Conservation (phyloP, 2,113 vertebrate genomes). For the Phalacrocorax brasilianus region DNA sequence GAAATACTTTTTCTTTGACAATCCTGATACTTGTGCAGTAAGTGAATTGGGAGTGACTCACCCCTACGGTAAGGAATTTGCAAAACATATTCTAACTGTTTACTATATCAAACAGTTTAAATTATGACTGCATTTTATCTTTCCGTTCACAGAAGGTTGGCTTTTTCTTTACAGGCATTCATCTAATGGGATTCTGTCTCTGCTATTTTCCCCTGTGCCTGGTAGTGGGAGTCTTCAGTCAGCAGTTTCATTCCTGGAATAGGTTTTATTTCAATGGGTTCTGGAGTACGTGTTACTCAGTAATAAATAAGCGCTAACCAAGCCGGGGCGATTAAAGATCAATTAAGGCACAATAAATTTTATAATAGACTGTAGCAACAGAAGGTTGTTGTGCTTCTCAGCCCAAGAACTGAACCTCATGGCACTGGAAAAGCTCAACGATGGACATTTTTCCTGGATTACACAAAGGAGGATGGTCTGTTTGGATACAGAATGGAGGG, state of each 20-base stretch:
- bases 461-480: neutral
- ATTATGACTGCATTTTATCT: slow-evolving; percentile 24
- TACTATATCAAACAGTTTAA: neutral
- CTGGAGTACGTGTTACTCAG: neutral
- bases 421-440: neutral
- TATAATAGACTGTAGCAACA: neutral
- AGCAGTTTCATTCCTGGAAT: slow-evolving; percentile 29
- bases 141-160: slow-evolving; percentile 41
- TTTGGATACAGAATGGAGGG: neutral
- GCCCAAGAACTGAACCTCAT: neutral
- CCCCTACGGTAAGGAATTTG: slow-evolving; percentile 13
- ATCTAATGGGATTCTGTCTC: slow-evolving; percentile 5
- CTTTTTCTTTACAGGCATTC: neutral
- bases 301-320: slow-evolving; percentile 6
- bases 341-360: neutral
- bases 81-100: neutral
- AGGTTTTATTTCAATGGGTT: slow-evolving; percentile 41
- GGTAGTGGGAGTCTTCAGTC: neutral
- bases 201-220: neutral
- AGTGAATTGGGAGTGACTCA: neutral
- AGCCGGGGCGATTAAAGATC: neutral
- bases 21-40: neutral
- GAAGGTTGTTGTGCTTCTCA: neutral
- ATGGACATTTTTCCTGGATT: neutral
- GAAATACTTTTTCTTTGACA: neutral